phyloP scores from a whole-genome alignment of 2,797 vertebrate genomes.

The Lophius americanus region DNA sequence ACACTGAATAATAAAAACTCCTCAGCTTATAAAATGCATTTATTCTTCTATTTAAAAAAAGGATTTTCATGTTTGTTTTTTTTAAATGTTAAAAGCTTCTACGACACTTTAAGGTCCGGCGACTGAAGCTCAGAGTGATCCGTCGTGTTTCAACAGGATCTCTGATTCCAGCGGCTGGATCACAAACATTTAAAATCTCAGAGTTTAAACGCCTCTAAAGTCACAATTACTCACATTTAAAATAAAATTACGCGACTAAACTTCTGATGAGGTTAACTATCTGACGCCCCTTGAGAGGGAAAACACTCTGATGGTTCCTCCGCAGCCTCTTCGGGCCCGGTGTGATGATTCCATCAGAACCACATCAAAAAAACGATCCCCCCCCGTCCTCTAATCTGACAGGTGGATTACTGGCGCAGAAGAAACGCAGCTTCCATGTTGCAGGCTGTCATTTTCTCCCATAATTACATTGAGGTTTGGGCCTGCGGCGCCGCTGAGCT shows the following conservation, averaged over 20 bases:
- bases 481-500: slow-evolving; percentile 73
- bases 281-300: neutral
- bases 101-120: neutral
- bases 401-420: slow-evolving; percentile 64
- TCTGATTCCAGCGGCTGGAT: neutral
- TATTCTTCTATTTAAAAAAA: no score
- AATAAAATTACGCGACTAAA: no score
- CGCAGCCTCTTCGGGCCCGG: neutral
- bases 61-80: no score
- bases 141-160: no score
- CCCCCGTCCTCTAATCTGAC: slow-evolving; percentile 40
- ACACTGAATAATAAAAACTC: no score
- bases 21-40: no score
- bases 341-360: slow-evolving; percentile 9
- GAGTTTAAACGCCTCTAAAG: neutral
- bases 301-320: no score
- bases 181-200: neutral
- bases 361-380: neutral
- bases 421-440: slow-evolving; percentile 79
- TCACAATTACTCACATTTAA: no score
- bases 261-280: no score
- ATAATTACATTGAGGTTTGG: slow-evolving; percentile 81
- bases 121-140: neutral
- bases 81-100: no score
- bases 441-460: slow-evolving; percentile 57